Percentiles rank a stretch among this genome's conserved stretches.
Evolutionary conservation across 2,797 vertebrate species (phyloP).

Genomic region (Melanotaenia parkinsoni): DNA sequence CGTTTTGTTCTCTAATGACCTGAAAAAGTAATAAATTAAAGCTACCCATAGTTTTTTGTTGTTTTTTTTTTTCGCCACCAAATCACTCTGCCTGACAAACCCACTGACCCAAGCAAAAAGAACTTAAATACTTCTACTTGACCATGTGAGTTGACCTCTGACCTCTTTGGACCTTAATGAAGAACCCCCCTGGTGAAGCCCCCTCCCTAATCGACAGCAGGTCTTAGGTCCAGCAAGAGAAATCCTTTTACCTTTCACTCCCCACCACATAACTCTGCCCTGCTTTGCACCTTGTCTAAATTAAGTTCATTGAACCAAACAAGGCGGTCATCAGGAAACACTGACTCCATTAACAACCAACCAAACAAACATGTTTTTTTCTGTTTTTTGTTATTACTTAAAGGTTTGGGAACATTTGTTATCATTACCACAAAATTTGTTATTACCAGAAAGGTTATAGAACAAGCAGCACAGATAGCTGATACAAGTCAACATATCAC

Average conservation of each 20-base stretch:
- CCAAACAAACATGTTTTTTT: no score
- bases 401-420: background rate
- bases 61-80: background rate
- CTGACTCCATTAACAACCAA: background rate
- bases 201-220: slow-evolving; percentile 23
- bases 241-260: slow-evolving; percentile 29
- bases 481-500: background rate
- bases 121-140: slow-evolving; percentile 50
- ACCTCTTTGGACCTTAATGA: slow-evolving; percentile 48
- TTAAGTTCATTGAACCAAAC: slow-evolving; percentile 22
- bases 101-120: slow-evolving; percentile 24
- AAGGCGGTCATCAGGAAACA: background rate
- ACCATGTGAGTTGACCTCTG: slow-evolving; percentile 66
- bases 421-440: background rate
- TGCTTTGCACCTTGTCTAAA: slow-evolving; percentile 32
- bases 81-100: slow-evolving; percentile 8
- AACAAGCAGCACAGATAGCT: no score
- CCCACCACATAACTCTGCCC: slow-evolving; percentile 6
- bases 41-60: background rate
- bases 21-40: background rate
- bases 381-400: background rate
- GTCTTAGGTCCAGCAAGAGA: slow-evolving; percentile 27
- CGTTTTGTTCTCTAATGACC: background rate
- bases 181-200: slow-evolving; percentile 31
- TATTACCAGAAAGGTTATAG: background rate